Evolutionary conservation across 2,797 vertebrate genomes (phyloP).

Genomic region (Coreius guichenoti): DNA sequence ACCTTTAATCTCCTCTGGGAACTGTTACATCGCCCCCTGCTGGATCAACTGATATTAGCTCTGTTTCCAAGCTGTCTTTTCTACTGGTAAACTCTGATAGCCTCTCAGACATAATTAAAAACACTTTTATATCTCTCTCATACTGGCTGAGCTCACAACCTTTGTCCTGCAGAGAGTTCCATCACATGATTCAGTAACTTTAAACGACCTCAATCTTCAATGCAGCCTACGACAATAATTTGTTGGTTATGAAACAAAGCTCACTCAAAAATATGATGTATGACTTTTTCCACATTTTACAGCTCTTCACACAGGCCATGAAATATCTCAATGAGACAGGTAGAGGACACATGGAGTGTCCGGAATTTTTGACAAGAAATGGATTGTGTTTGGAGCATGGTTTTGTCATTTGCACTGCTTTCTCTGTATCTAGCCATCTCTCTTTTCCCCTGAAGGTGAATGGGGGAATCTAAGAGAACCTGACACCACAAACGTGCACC

Average conservation of each 20-base stretch:
- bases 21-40: conserved; percentile 59
- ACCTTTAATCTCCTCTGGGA: conserved; percentile 26
- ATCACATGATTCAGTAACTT: conserved; percentile 6
- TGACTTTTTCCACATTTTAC: conserved; percentile 36
- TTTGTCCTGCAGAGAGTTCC: conserved; percentile 1
- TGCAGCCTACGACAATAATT: neutral
- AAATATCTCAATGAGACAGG: conserved; percentile 33
- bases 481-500: conserved; percentile 41
- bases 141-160: conserved; percentile 6
- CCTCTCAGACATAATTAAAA: conserved; percentile 5
- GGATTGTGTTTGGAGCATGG: conserved; percentile 22
- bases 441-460: conserved; percentile 43
- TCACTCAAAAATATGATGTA: conserved; percentile 7
- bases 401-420: conserved; percentile 48
- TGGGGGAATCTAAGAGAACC: conserved; percentile 41
- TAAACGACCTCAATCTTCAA: neutral
- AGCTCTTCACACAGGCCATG: conserved; percentile 28
- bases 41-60: conserved; percentile 14
- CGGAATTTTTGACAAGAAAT: conserved; percentile 10
- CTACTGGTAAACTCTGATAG: neutral
- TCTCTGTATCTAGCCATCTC: conserved; percentile 24
- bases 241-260: conserved; percentile 24
- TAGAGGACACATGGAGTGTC: conserved; percentile 21
- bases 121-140: neutral
- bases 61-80: neutral